Evolutionary conservation across 2,888 invertebrate species (phyloP), one percentile per base, ranked within the genome.

Genomic region (Netelia fuscicornis): DNA sequence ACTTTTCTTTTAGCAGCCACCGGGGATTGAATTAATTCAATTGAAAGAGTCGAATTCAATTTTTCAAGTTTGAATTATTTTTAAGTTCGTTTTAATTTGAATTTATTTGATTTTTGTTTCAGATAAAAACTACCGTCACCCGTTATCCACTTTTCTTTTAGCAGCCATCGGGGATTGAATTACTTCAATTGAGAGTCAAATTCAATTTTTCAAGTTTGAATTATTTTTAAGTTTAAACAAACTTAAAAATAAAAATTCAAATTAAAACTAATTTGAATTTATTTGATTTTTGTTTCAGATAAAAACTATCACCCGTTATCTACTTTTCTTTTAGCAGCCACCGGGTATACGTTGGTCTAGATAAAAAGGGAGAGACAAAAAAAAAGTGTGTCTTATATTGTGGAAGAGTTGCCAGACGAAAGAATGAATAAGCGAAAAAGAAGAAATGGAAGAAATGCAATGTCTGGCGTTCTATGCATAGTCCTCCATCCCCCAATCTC

Each of bases 401-500:
- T 17, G 30, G 20, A 78, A 72, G 42, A 72, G 20, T 67, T 58
- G 48, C 58, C 65, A 52, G 60, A n/a, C 52, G 60, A 30, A 67
- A 81, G 75, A 75, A 70, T 75, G 75, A 20, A 58, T 13, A 17
- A 77, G 72, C 42, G 56, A 77, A 62, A 70, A 81, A 65, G 10
- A 58, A 25, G 54, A 64, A 37, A 72, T 30, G 68, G 65, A 30
- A 70, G 20, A 71, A 71, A 70, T 70, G 72, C 30, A 68, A 60
- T 65, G 84, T 84, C 84, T 64, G 77, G 81, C 77, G 70, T 75
- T 58, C 74, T 78, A 62, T 78, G 84, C 68, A 74, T 54, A 77
- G 80, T 84, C 48, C 77, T 71, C 70, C 44, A 68, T 13, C 48
- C 71, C 44, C 72, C 44, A 13, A 37, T 60, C 60, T 37, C 71